Evolutionary conservation across 2,113 vertebrate genomes (phyloP).

Genomic region (Silurus asotus): DNA sequence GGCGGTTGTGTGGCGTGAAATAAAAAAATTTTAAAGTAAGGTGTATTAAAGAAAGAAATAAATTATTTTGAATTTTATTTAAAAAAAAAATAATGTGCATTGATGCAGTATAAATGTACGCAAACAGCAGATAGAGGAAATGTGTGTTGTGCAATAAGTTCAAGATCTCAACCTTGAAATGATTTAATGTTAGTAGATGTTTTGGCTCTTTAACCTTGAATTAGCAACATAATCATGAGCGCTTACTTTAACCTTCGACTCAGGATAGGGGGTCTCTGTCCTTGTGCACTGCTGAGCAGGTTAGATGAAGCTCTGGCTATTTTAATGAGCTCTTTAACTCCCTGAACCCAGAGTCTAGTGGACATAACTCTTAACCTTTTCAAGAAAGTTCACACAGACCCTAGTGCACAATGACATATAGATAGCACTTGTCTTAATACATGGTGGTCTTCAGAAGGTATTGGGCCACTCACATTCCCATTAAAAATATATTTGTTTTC

Average conservation of each 20-base stretch:
- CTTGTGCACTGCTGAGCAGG: conserved; percentile 49
- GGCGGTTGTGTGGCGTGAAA: no score
- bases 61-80: no score
- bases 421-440: not conserved
- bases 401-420: not conserved
- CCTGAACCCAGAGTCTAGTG: conserved; percentile 14
- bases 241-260: not conserved
- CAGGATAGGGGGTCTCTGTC: not conserved
- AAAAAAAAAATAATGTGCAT: no score
- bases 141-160: no score
- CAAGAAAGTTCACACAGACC: not conserved
- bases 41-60: no score
- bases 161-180: no score
- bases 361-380: not conserved
- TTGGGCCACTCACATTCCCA: not conserved
- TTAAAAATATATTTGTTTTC: not conserved
- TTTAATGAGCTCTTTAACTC: conserved; percentile 49
- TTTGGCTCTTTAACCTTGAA: not conserved
- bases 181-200: not conserved
- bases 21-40: no score
- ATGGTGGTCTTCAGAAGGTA: not conserved
- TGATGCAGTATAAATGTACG: no score
- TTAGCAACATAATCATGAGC: not conserved
- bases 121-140: no score
- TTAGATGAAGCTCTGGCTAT: conserved; percentile 50